A percentile compares a stretch with the other conserved stretches of the same genome.
Conservation (phyloP, 2,888 invertebrate species). For the Eristalis arbustorum region DNA sequence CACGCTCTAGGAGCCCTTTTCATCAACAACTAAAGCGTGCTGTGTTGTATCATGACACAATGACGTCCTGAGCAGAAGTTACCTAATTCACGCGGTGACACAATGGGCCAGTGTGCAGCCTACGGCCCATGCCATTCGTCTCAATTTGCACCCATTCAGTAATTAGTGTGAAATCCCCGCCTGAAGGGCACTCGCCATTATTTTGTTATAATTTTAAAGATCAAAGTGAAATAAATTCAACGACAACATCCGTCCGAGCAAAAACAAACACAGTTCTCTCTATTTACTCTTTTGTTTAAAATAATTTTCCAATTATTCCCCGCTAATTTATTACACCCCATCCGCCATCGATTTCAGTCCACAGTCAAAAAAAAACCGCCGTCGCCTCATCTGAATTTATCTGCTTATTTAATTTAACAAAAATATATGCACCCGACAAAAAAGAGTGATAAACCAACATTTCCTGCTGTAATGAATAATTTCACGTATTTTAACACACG, state of each 20-base stretch:
- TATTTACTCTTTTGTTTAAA: neutral
- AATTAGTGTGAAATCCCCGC: neutral
- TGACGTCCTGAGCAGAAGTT: too few species aligned
- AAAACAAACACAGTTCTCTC: neutral
- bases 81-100: too few species aligned
- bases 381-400: neutral
- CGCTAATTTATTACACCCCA: neutral
- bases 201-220: neutral
- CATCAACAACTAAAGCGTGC: too few species aligned
- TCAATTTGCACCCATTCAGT: neutral
- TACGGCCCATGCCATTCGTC: neutral
- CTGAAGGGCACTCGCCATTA: neutral
- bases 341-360: slow-evolving; percentile 28
- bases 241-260: neutral
- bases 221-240: slow-evolving; percentile 6
- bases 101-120: too few species aligned
- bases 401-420: neutral
- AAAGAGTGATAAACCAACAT: slow-evolving; percentile 1
- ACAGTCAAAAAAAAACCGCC: neutral
- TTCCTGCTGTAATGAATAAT: neutral
- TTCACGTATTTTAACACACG: neutral
- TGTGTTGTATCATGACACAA: too few species aligned
- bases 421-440: neutral
- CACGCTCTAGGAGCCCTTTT: too few species aligned
- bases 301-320: neutral